Evolutionary conservation across 2,888 invertebrate species (phyloP).

Genomic region (Hemithea aestivaria): DNA sequence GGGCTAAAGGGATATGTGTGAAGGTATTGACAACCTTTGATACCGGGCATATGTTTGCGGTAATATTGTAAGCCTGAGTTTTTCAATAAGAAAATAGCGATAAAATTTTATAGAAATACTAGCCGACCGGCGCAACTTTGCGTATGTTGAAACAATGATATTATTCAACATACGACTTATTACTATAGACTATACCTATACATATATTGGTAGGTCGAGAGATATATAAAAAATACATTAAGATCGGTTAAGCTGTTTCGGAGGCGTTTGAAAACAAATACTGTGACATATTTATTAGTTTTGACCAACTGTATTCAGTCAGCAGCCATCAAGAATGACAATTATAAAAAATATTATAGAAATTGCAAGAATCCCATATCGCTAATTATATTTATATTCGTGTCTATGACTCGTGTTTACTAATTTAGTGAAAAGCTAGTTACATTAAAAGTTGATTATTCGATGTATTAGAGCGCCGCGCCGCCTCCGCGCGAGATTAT

Average conservation of each 20-base stretch:
- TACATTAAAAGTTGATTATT: conserved; percentile 22
- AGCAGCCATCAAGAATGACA: too few relatives aligned
- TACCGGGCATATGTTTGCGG: neutral
- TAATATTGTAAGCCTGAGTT: neutral
- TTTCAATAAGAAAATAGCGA: neutral
- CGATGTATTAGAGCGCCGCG: conserved; percentile 16
- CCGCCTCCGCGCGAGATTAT: conserved; percentile 18
- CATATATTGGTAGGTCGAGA: too few relatives aligned
- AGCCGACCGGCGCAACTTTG: too few relatives aligned
- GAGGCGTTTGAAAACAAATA: too few relatives aligned
- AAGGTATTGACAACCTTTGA: conserved; percentile 8
- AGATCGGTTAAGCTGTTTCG: conserved; percentile 21
- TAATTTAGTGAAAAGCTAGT: conserved; percentile 11
- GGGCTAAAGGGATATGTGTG: conserved; percentile 2
- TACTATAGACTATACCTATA: too few relatives aligned
- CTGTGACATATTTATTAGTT: conserved; percentile 3
- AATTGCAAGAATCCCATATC: too few relatives aligned
- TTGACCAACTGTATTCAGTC: too few relatives aligned
- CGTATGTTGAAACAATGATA: conserved; percentile 1
- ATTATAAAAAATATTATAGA: too few relatives aligned
- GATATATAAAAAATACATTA: too few relatives aligned
- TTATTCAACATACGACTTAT: too few relatives aligned
- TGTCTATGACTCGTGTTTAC: conserved; percentile 2
- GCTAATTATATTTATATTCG: too few relatives aligned
- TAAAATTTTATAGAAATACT: conserved; percentile 12